Evolutionary conservation across 2,888 invertebrate genomes (phyloP).

Genomic region (Cephalotes varians): DNA sequence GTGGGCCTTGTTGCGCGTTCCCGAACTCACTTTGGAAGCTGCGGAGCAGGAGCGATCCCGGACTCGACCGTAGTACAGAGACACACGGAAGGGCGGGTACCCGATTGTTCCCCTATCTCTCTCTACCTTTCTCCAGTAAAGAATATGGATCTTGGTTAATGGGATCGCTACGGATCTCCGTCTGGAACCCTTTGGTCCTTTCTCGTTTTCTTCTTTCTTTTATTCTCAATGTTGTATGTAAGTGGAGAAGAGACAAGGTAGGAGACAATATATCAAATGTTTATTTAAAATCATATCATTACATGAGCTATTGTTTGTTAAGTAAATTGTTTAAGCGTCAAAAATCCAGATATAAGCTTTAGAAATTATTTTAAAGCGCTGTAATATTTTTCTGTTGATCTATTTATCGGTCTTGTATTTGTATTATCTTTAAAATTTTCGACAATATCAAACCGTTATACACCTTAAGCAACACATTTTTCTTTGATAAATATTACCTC

Average conservation of each 20-base stretch:
- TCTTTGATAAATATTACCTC: not conserved
- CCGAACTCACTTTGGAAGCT: constrained; percentile 52
- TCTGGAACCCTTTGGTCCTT: constrained; percentile 17
- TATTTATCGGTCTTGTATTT: not conserved
- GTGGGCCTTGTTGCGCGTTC: constrained; percentile 47
- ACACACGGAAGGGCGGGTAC: constrained; percentile 72
- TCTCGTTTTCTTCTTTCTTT: constrained; percentile 10
- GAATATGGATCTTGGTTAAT: constrained; percentile 72
- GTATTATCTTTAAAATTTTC: not conserved
- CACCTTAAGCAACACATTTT: not conserved
- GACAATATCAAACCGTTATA: not conserved
- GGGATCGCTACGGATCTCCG: constrained; percentile 62
- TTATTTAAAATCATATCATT: not conserved
- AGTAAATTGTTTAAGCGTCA: not conserved
- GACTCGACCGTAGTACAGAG: constrained; percentile 65
- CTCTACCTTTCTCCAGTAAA: constrained; percentile 30
- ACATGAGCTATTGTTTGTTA: not conserved
- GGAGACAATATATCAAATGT: not conserved
- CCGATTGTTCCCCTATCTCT: constrained; percentile 47
- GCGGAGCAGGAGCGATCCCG: constrained; percentile 66
- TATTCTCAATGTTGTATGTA: constrained; percentile 18
- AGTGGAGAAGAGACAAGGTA: not conserved
- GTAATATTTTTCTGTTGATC: not conserved
- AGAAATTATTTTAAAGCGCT: not conserved
- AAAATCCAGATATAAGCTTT: not conserved